phyloP scores from a whole-genome alignment of 2,797 vertebrate genomes.

The Gallinago solitaria region DNA sequence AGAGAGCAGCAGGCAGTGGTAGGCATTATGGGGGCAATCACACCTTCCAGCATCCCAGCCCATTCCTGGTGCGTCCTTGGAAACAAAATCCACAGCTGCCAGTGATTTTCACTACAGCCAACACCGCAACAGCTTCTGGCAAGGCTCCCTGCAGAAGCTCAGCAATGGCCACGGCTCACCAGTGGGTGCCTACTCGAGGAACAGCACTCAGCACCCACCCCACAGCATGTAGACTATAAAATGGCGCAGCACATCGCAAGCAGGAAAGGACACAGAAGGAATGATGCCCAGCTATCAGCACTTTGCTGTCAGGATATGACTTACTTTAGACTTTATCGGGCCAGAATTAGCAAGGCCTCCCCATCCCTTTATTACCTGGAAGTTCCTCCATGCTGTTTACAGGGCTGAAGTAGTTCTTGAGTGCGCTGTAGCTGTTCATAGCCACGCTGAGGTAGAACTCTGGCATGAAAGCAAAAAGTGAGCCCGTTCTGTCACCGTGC shows the following conservation, averaged over 20 bases:
- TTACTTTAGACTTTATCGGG: not conserved
- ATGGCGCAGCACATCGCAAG: not conserved
- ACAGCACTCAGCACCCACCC: not conserved
- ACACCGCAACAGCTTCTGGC: not conserved
- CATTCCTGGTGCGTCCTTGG: not conserved
- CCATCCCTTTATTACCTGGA: conserved; percentile 83
- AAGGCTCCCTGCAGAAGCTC: not conserved
- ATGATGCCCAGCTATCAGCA: not conserved
- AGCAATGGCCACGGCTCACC: not conserved
- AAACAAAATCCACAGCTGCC: not conserved
- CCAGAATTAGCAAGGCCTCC: not conserved
- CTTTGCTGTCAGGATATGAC: not conserved
- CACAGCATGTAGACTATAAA: not conserved
- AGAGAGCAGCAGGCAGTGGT: not conserved
- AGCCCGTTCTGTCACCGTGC: conserved; percentile 88
- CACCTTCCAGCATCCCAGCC: not conserved
- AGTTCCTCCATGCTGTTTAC: conserved; percentile 95
- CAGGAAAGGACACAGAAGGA: not conserved
- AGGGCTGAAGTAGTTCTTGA: conserved; percentile 98
- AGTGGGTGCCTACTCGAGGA: not conserved
- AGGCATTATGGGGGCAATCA: not conserved
- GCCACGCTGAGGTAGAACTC: conserved; percentile 98
- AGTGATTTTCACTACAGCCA: not conserved
- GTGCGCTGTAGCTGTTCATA: conserved; percentile 97
- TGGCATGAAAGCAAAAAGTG: conserved; percentile 91